Evolutionary conservation across 2,797 vertebrate species (phyloP).

Genomic region (Oophaga sylvatica): DNA sequence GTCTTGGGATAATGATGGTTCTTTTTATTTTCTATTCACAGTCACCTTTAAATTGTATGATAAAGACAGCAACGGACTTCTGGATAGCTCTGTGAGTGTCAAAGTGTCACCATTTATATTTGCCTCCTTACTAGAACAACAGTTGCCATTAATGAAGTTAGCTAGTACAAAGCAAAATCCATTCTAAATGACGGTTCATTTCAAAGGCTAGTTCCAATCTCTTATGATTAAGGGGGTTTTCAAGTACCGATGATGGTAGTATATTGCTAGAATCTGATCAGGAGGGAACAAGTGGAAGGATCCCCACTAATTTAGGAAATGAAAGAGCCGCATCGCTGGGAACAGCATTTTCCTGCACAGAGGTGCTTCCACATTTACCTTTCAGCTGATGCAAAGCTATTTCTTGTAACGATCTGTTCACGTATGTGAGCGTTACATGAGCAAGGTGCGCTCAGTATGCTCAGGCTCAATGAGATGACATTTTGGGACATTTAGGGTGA

Average conservation of each 20-base stretch:
- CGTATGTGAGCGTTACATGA: background rate
- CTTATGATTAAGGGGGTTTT: background rate
- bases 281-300: too few species aligned
- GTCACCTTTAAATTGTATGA: constrained; percentile 93
- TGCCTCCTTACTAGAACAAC: background rate
- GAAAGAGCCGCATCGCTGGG: too few species aligned
- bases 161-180: too few species aligned
- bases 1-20: background rate
- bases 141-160: too few species aligned
- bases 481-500: too few species aligned
- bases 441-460: too few species aligned
- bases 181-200: background rate
- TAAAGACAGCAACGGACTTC: constrained; percentile 88
- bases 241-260: too few species aligned
- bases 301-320: too few species aligned
- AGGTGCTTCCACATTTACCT: too few species aligned
- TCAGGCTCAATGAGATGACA: too few species aligned
- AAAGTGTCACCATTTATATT: background rate
- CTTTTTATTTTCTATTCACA: constrained; percentile 65
- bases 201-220: background rate
- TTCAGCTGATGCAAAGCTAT: background rate
- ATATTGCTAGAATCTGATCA: too few species aligned
- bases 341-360: too few species aligned
- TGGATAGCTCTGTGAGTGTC: constrained; percentile 87
- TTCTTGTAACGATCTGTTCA: background rate